Conservation (phyloP, 2,888 invertebrate species). For the Nemotelus pantherinus region DNA sequence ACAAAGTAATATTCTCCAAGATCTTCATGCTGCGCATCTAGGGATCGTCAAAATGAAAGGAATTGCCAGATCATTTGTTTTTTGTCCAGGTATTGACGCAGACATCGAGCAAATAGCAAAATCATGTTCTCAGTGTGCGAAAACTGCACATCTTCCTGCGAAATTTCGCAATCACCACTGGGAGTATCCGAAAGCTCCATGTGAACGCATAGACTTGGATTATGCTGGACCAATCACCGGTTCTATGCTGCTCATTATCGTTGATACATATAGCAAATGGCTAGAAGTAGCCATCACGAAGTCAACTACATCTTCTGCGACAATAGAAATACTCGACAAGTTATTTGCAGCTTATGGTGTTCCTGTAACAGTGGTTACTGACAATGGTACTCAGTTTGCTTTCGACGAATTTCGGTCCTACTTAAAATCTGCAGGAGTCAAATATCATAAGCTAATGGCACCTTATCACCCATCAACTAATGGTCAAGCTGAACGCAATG, state of each 20-base stretch:
- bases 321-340: constrained; percentile 50
- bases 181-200: constrained; percentile 54
- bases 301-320: constrained; percentile 48
- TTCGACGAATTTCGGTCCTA: constrained; percentile 46
- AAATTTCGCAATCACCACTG: constrained; percentile 49
- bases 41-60: constrained; percentile 35
- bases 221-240: constrained; percentile 61
- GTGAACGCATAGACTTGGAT: constrained; percentile 62
- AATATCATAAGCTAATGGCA: constrained; percentile 50
- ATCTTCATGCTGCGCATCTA: constrained; percentile 19
- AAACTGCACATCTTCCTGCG: constrained; percentile 1
- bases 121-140: constrained; percentile 8
- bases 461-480: constrained; percentile 53
- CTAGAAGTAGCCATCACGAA: constrained; percentile 57
- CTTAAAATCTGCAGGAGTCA: constrained; percentile 46
- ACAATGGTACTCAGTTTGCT: constrained; percentile 53
- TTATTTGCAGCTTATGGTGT: constrained; percentile 54
- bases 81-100: constrained; percentile 21
- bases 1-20: neutral
- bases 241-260: constrained; percentile 57
- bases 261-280: constrained; percentile 63
- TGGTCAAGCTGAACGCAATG: constrained; percentile 32
- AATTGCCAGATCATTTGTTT: constrained; percentile 22
- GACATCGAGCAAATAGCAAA: constrained; percentile 22
- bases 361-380: constrained; percentile 52